These are phyloP conservation scores for Agrochola circellaris DNA, from an alignment of 2,888 invertebrate species.

Conservation along the genomic window DNA sequence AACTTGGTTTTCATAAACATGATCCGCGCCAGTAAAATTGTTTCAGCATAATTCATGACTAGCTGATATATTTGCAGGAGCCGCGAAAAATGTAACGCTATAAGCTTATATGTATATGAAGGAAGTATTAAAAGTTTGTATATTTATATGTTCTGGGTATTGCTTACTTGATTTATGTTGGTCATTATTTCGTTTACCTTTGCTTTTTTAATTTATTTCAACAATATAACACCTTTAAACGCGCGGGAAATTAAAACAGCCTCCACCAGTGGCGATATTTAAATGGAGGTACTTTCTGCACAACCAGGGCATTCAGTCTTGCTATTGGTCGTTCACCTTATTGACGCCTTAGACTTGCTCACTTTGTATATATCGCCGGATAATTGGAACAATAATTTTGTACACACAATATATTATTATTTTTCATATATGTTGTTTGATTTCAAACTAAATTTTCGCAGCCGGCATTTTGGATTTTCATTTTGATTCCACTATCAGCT, in stretches of 20 bases:
- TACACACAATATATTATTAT: too few species aligned
- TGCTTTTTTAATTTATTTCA: conserved; percentile 37
- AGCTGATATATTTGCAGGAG: conserved; percentile 46
- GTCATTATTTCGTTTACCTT: conserved; percentile 42
- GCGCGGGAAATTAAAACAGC: conserved; percentile 19
- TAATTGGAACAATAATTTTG: background rate
- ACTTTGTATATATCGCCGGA: background rate
- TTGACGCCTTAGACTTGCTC: background rate
- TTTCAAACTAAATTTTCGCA: too few species aligned
- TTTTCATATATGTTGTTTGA: too few species aligned
- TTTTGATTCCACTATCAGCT: too few species aligned
- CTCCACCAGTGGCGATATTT: background rate
- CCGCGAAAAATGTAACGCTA: conserved; percentile 46
- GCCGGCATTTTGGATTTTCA: too few species aligned
- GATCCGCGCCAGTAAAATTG: conserved; percentile 49
- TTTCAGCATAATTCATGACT: conserved; percentile 56
- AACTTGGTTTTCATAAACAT: conserved; percentile 58
- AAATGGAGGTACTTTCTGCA: background rate
- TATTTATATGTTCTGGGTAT: conserved; percentile 51
- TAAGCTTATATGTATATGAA: conserved; percentile 33
- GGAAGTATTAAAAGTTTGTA: conserved; percentile 53
- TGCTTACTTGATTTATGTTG: conserved; percentile 50
- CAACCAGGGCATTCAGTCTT: background rate
- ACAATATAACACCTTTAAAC: conserved; percentile 19
- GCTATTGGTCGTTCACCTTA: background rate